phyloP scores from a whole-genome alignment of 1,140 invertebrate genomes.

The Solenopsis invicta region DNA sequence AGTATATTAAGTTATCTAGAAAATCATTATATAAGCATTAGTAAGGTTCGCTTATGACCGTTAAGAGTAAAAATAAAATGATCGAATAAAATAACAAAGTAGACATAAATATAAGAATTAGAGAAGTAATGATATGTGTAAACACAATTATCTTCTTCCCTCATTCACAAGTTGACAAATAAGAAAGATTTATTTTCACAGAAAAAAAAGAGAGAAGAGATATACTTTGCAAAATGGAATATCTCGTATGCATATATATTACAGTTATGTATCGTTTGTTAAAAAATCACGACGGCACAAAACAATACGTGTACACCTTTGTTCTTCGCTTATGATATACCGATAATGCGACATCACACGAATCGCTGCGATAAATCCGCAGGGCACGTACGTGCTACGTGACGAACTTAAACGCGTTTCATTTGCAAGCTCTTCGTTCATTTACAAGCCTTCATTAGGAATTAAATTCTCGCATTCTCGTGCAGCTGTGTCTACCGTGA shows the following conservation, averaged over 20 bases:
- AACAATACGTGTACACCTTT: neutral
- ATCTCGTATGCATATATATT: neutral
- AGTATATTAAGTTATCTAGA: too few relatives aligned
- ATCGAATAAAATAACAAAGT: neutral
- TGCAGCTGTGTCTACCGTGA: neutral
- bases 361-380: constrained; percentile 54
- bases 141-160: neutral
- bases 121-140: neutral
- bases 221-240: neutral
- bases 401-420: constrained; percentile 51
- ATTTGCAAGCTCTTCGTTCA: constrained; percentile 38
- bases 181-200: neutral
- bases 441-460: constrained; percentile 38
- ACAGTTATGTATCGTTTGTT: neutral
- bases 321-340: neutral
- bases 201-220: neutral
- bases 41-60: too few relatives aligned
- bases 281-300: neutral
- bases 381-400: constrained; percentile 65
- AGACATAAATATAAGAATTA: neutral
- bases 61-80: too few relatives aligned
- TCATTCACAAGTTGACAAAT: neutral
- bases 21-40: too few relatives aligned
- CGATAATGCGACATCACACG: neutral
- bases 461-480: constrained; percentile 28